Conservation (phyloP, 1,140 invertebrate species). For the Scaptomyza montana region DNA sequence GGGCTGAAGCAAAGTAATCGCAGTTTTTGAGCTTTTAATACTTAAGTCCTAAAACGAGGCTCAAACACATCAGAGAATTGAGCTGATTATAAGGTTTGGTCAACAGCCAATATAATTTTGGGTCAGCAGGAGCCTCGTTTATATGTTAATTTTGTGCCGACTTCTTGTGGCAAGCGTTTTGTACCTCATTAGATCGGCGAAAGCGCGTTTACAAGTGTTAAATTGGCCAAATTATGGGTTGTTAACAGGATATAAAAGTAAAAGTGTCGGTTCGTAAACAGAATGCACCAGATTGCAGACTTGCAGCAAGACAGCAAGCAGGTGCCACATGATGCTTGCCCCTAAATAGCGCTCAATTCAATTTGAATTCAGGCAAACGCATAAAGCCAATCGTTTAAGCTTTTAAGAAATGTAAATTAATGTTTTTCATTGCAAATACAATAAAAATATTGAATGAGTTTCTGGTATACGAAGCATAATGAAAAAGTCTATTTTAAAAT, state of each 20-base stretch:
- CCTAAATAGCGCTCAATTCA: conserved; percentile 35
- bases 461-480: too few species aligned
- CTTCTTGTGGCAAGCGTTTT: conserved; percentile 67
- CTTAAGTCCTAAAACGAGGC: conserved; percentile 21
- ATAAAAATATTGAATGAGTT: neutral
- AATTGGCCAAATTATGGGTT: conserved; percentile 79
- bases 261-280: conserved; percentile 60
- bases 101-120: conserved; percentile 65
- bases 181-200: conserved; percentile 81
- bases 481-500: neutral
- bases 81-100: conserved; percentile 60
- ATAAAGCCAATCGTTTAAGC: neutral
- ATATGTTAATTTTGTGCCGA: conserved; percentile 72
- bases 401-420: conserved; percentile 5
- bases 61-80: conserved; percentile 8
- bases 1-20: conserved; percentile 22
- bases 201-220: conserved; percentile 82
- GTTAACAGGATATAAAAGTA: conserved; percentile 82
- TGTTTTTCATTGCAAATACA: neutral
- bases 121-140: conserved; percentile 65
- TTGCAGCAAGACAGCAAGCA: conserved; percentile 5
- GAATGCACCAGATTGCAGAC: conserved; percentile 13
- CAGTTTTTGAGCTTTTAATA: conserved; percentile 58
- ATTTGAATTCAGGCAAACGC: conserved; percentile 14
- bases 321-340: conserved; percentile 11